Conservation (phyloP, 1,140 invertebrate genomes). For the Geopemphigus sp. region DNA sequence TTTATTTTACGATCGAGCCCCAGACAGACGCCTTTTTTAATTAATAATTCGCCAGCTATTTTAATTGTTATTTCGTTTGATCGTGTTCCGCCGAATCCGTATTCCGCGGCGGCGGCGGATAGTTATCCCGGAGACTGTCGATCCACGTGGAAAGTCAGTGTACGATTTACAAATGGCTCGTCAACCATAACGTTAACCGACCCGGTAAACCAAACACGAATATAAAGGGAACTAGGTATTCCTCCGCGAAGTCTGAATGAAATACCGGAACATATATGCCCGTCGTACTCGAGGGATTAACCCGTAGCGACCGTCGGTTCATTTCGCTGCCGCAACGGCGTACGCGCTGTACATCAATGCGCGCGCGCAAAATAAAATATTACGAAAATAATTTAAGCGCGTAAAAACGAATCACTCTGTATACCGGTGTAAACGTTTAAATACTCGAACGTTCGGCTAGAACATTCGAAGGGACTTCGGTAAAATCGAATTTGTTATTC, state of each 20-base stretch:
- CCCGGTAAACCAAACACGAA: not conserved
- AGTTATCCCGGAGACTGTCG: not conserved
- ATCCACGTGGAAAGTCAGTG: not conserved
- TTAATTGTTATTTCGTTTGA: not conserved
- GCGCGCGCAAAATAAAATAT: too few species aligned
- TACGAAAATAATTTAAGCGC: too few species aligned
- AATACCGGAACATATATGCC: not conserved
- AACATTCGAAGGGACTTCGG: too few species aligned
- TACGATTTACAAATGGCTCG: slow-evolving; percentile 9
- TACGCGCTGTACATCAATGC: not conserved
- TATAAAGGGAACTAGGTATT: not conserved
- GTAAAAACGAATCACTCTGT: too few species aligned
- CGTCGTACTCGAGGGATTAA: not conserved
- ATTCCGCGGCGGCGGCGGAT: not conserved
- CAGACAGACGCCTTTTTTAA: too few species aligned
- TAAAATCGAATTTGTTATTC: too few species aligned
- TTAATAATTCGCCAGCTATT: too few species aligned
- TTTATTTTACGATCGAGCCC: too few species aligned
- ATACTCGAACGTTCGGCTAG: too few species aligned
- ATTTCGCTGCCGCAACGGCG: not conserved
- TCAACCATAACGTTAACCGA: not conserved
- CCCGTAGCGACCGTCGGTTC: not conserved
- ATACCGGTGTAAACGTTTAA: too few species aligned
- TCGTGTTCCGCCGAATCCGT: not conserved
- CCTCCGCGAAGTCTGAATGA: not conserved